Evolutionary conservation across 2,888 invertebrate species (phyloP), one percentile per base, ranked within the genome.

Genomic region (Heliconius sara): DNA sequence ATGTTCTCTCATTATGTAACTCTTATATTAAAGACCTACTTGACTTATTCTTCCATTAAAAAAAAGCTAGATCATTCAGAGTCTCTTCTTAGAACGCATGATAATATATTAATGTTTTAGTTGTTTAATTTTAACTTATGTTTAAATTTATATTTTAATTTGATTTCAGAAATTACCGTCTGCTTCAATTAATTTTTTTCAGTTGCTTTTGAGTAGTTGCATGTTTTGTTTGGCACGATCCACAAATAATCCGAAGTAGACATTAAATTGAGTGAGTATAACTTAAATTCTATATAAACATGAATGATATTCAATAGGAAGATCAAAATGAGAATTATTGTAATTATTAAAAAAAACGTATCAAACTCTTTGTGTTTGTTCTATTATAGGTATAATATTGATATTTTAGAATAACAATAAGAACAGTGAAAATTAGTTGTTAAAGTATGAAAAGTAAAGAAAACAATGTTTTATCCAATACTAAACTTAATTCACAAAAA

Each of bases 131-230:
- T 63, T 43, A 25, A 74, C n/a, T 16, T 22, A 47, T 47, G 43
- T 52, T 52, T 52, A 52, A 22, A 77, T 84, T 87, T 52, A 52
- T 52, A 77, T 84, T 87, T 87, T 85, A 87, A 88, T 87, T 91
- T 86, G 86, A 89, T 88, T 91, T 91, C 93, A 93, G 93, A 92
- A 86, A 87, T 87, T 83, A 84, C 87, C 52, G 86, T 88, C 90
- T 80, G 89, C 89, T 89, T 92, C 89, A 86, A 85, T 89, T 90
- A 85, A 84, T 90, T 88, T 88, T 85, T 88, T 88, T 93, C 84
- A 88, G 91, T 92, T 92, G 94, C 93, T 92, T 93, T 88, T 90
- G 85, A 89, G 89, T 94, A 93, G 91, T 93, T 94, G 95, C 95
- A 95, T 95, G 93, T 87, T 73, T 88, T 88, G 83, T 88, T 87